phyloP scores from a whole-genome alignment of 2,113 vertebrate genomes.

The Climacteris rufus region DNA sequence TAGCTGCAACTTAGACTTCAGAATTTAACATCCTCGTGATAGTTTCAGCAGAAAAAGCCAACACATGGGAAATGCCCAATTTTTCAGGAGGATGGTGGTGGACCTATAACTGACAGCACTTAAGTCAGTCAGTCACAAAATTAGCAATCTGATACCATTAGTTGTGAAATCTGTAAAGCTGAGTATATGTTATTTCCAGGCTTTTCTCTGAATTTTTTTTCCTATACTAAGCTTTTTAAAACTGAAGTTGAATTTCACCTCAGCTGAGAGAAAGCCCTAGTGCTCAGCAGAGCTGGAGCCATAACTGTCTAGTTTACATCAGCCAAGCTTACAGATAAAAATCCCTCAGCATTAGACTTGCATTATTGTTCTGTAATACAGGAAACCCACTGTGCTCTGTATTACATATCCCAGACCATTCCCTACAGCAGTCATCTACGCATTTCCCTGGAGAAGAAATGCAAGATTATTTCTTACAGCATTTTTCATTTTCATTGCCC shows the following conservation, averaged over 20 bases:
- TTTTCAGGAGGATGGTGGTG: background rate
- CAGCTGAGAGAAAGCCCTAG: background rate
- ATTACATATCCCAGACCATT: background rate
- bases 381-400: background rate
- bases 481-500: constrained; percentile 31
- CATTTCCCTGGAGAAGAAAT: constrained; percentile 1
- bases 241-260: background rate
- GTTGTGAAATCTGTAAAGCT: background rate
- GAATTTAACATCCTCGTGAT: background rate
- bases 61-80: accelerated
- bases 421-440: background rate
- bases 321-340: background rate
- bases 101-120: background rate
- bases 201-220: background rate
- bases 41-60: background rate
- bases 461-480: background rate
- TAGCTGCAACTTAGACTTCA: background rate
- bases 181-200: background rate
- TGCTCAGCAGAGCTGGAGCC: background rate
- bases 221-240: background rate
- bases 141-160: background rate
- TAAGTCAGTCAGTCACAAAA: background rate
- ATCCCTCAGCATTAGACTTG: background rate
- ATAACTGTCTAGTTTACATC: background rate
- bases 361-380: background rate